phyloP scores from a whole-genome alignment of 1,140 invertebrate genomes.

The Aphidius gifuensis region DNA sequence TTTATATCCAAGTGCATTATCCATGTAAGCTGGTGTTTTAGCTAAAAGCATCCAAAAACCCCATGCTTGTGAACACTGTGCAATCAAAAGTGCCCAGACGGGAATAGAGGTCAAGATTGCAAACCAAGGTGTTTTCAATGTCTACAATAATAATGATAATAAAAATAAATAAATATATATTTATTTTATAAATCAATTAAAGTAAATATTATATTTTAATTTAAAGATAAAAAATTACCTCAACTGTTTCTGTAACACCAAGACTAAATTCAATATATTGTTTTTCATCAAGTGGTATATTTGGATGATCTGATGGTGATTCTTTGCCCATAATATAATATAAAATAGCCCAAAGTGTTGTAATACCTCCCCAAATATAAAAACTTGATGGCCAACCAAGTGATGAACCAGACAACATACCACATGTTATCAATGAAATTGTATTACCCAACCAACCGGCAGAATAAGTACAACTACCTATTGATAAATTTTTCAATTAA shows the following conservation, averaged over 20 bases:
- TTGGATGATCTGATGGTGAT: constrained; percentile 53
- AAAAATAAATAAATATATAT: background rate
- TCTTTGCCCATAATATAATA: constrained; percentile 51
- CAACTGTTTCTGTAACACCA: constrained; percentile 47
- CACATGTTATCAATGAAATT: constrained; percentile 61
- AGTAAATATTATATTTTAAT: background rate
- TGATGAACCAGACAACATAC: constrained; percentile 56
- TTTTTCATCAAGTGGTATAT: constrained; percentile 48
- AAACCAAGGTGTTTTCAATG: constrained; percentile 69
- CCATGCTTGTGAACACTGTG: constrained; percentile 86
- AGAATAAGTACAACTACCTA: constrained; percentile 49
- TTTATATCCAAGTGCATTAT: constrained; percentile 74
- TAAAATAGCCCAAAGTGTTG: constrained; percentile 39
- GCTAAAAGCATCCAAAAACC: constrained; percentile 90
- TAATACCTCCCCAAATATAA: constrained; percentile 59
- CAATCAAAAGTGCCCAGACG: constrained; percentile 77
- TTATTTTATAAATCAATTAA: background rate
- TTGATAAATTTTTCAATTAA: constrained; percentile 6
- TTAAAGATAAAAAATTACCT: constrained; percentile 35
- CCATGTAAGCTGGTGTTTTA: constrained; percentile 88
- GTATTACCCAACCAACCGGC: constrained; percentile 65
- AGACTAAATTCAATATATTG: constrained; percentile 55
- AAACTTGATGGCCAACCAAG: constrained; percentile 65
- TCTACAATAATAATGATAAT: constrained; percentile 39
- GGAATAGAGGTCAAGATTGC: constrained; percentile 72